phyloP scores from a whole-genome alignment of 2,888 invertebrate genomes.

The Agelastica alni region DNA sequence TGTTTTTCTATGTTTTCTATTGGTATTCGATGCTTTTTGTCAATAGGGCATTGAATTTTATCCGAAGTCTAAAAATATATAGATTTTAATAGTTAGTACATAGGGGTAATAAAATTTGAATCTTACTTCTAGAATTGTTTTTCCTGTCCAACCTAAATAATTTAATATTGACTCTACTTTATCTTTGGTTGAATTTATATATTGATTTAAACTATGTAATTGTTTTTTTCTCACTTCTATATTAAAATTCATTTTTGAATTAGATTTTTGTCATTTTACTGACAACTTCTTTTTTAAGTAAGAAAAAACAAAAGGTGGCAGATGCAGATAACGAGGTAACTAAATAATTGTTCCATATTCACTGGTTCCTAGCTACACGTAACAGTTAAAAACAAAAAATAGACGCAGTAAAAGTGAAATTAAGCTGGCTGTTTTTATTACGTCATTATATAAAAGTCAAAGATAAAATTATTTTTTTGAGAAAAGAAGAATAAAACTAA shows the following conservation, averaged over 20 bases:
- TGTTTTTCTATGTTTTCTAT: slow-evolving; percentile 54
- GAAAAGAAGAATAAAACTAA: no score
- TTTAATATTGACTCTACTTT: slow-evolving; percentile 50
- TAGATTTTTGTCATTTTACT: neutral
- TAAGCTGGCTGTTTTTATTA: no score
- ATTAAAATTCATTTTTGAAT: slow-evolving; percentile 51
- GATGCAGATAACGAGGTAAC: no score
- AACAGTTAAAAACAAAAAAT: no score
- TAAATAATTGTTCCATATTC: no score
- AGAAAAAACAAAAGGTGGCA: no score
- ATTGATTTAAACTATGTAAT: slow-evolving; percentile 53
- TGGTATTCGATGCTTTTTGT: slow-evolving; percentile 57
- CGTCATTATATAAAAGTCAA: no score
- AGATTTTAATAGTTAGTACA: slow-evolving; percentile 5
- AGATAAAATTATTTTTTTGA: no score
- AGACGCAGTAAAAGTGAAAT: no score
- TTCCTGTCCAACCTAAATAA: slow-evolving; percentile 49
- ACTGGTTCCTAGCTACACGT: no score
- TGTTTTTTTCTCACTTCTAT: slow-evolving; percentile 54
- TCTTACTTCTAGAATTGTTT: slow-evolving; percentile 48
- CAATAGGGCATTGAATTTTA: slow-evolving; percentile 56
- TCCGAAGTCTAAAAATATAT: slow-evolving; percentile 46
- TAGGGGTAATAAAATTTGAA: neutral
- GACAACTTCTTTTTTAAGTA: no score
- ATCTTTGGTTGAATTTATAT: slow-evolving; percentile 51